phyloP scores from a whole-genome alignment of 2,797 vertebrate genomes.

The Chrosomus eos region DNA sequence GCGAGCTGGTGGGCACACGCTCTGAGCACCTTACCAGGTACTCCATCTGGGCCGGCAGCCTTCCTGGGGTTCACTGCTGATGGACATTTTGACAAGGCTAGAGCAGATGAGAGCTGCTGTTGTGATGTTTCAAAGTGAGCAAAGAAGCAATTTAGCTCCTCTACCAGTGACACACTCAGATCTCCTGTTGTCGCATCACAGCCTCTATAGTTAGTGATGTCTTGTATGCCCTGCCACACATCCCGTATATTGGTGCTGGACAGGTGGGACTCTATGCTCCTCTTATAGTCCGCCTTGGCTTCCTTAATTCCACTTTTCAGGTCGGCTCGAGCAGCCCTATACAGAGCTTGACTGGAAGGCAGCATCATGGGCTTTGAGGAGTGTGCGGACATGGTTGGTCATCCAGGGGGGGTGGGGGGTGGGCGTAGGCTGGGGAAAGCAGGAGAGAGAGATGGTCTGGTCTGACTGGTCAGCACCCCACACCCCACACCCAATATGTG shows the following conservation, averaged over 20 bases:
- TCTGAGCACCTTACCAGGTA: constrained; percentile 13
- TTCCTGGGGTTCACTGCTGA: constrained; percentile 5
- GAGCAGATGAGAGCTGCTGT: background rate
- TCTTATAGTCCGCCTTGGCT: too few relatives aligned
- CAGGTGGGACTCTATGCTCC: background rate
- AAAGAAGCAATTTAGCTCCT: constrained; percentile 18
- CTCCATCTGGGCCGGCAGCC: background rate
- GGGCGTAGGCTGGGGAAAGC: too few relatives aligned
- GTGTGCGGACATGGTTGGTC: too few relatives aligned
- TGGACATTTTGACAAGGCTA: too few relatives aligned
- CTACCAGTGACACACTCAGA: background rate
- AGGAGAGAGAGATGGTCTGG: too few relatives aligned
- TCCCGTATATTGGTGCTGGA: background rate
- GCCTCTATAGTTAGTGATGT: constrained; percentile 3
- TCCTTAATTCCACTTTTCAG: too few relatives aligned
- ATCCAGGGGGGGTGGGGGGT: too few relatives aligned
- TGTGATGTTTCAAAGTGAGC: background rate
- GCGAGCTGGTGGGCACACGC: constrained; percentile 6
- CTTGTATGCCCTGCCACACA: background rate
- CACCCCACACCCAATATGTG: too few relatives aligned
- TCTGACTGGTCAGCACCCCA: too few relatives aligned
- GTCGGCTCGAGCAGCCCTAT: too few relatives aligned
- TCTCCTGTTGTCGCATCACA: constrained; percentile 6
- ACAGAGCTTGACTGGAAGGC: background rate
- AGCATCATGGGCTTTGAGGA: too few relatives aligned